Base-by-base conservation (phyloP, 30 jellyfish, hydroid and myxozoan species). In the Chrysaora quinquecirrha region DNA sequence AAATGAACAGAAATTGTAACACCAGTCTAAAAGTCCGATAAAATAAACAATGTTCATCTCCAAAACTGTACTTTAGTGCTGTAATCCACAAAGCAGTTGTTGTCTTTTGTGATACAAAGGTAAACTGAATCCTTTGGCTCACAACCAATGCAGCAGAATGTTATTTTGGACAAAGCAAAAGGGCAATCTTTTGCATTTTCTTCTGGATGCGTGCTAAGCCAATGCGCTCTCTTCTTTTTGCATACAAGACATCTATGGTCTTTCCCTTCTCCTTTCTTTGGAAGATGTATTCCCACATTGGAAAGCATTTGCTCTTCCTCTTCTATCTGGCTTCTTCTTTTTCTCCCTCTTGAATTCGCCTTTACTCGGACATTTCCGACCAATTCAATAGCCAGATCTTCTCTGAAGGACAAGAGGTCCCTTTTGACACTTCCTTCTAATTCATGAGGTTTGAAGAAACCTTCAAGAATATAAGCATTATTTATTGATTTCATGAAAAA, bases 71-170 rank as follows among this genome's bases (percentile, higher is more conserved):
- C 67, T 35, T 75, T 75, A 14, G 77, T 35, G 61, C 58, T 72
- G 67, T 75, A 75, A 29, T 58, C n/a, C n/a, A n/a, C n/a, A n/a
- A n/a, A n/a, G n/a, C n/a, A n/a, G 32, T 58, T 75, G 62, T 58
- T 75, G 64, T 75, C 87, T 61, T 75, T 75, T 33, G 21, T 75
- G 3, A 75, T 75, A 61, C 76, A 75, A 20, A 75, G 32, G 23
- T 58, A 54, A 3, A 75, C 77, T 47, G 87, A 75, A 34, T 47
- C 52, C 30, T 1, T 46, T 4, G 77, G 77, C 65, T 52, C 46
- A 58, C 87, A 75, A 19, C 87, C 87, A 75, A 32, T 75, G 48
- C 87, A 75, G 47, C 67, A 21, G 61, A 75, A 52, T 49, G 77
- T 32, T 32, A 73, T 58, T 58, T 75, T 75, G 3, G 87, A 75